These are phyloP conservation scores for Cichladusa arquata DNA, from an alignment of 2,113 vertebrate genomes.

Conservation along the genomic window DNA sequence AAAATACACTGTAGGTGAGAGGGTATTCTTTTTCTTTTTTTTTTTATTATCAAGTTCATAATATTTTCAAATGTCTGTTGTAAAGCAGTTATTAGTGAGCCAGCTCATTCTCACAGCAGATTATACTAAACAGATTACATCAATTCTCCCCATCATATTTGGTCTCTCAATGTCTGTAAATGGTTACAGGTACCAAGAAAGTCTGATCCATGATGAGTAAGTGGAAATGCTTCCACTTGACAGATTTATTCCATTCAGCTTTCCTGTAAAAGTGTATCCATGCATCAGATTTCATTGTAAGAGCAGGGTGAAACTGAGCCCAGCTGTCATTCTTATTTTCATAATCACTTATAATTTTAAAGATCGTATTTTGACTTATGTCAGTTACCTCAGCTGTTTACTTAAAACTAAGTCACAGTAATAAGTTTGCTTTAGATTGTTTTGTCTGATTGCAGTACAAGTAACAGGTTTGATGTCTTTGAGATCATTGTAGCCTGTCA, in stretches of 20 bases:
- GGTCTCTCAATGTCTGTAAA: neutral
- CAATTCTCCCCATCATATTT: neutral
- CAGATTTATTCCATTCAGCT: neutral
- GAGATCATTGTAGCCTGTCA: neutral
- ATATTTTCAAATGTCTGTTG: neutral
- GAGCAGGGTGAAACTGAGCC: neutral
- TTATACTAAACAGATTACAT: neutral
- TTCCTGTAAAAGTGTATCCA: neutral
- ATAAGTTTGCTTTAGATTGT: neutral
- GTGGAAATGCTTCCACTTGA: neutral
- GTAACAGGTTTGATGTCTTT: neutral
- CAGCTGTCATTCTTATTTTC: neutral
- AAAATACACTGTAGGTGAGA: neutral
- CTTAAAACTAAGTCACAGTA: neutral
- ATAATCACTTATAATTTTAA: neutral
- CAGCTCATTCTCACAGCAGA: neutral
- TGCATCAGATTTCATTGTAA: neutral
- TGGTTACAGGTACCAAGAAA: neutral
- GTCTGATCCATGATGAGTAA: neutral
- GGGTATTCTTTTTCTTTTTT: neutral
- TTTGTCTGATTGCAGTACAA: neutral
- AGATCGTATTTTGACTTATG: neutral
- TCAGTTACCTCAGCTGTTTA: neutral
- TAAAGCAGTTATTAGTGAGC: neutral
- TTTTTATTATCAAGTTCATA: neutral